Evolutionary conservation across 30 jellyfish, hydroid and myxozoan species (phyloP).

Genomic region (Pelagia noctiluca): DNA sequence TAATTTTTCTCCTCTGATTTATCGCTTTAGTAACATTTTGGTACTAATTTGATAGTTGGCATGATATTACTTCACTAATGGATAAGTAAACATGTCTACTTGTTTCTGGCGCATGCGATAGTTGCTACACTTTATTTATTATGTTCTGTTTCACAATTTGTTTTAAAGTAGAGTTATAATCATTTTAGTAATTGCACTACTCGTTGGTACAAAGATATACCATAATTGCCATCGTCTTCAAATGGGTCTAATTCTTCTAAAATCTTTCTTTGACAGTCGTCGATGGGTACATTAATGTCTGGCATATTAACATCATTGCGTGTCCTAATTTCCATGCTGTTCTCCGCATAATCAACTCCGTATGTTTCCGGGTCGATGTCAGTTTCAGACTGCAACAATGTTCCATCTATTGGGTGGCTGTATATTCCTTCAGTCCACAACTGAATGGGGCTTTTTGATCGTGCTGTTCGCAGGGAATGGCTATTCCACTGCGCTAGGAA

Average conservation of each 20-base stretch:
- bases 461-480: slow-evolving; percentile 33
- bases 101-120: neutral
- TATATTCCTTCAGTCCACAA: slow-evolving; percentile 40
- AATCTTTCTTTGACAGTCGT: neutral
- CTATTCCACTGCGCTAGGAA: slow-evolving; percentile 32
- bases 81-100: neutral
- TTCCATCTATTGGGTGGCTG: slow-evolving; percentile 15
- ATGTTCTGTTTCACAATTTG: neutral
- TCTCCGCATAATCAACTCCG: slow-evolving; percentile 16
- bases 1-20: neutral
- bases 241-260: slow-evolving; percentile 20
- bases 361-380: slow-evolving; percentile 40
- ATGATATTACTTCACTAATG: neutral
- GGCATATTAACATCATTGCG: slow-evolving; percentile 25
- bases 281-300: slow-evolving; percentile 1
- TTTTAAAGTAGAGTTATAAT: neutral
- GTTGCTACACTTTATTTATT: slow-evolving; percentile 39
- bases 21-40: neutral
- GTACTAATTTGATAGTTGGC: neutral
- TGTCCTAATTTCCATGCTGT: slow-evolving; percentile 21
- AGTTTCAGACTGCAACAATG: slow-evolving; percentile 18
- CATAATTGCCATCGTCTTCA: slow-evolving; percentile 17
- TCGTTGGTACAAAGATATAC: slow-evolving; percentile 24
- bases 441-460: slow-evolving; percentile 47
- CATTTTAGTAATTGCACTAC: slow-evolving; percentile 5